These are phyloP conservation scores for Notodonta ziczac DNA, from an alignment of 2,888 invertebrate genomes.

Conservation along the genomic window DNA sequence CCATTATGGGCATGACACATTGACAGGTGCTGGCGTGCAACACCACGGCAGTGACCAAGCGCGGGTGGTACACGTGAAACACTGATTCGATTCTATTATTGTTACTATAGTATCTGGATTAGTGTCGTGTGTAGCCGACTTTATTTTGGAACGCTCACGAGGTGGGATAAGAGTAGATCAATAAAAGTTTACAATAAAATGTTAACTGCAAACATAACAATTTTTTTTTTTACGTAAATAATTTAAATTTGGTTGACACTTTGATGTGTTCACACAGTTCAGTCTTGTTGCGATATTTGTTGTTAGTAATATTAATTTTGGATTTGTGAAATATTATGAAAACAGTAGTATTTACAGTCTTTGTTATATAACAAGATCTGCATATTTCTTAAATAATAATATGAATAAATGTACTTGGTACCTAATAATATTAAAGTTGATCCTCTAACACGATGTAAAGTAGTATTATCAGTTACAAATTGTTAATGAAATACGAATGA, in stretches of 20 bases:
- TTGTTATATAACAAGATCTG: too few relatives aligned
- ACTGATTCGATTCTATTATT: constrained; percentile 49
- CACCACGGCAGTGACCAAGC: constrained; percentile 33
- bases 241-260: neutral
- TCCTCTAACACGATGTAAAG: too few relatives aligned
- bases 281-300: neutral
- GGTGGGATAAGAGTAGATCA: neutral
- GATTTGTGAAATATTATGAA: neutral
- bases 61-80: constrained; percentile 15
- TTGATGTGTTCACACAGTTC: neutral
- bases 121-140: constrained; percentile 53
- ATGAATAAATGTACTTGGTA: too few relatives aligned
- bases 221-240: neutral
- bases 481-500: too few relatives aligned
- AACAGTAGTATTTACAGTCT: neutral
- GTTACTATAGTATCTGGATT: constrained; percentile 41
- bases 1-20: constrained; percentile 27
- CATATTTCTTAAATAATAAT: too few relatives aligned
- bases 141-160: constrained; percentile 33
- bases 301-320: neutral
- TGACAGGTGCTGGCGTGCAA: constrained; percentile 41
- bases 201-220: neutral
- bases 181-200: neutral
- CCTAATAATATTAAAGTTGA: too few relatives aligned
- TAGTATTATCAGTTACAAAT: too few relatives aligned